Conservation (phyloP, 2,888 invertebrate species). For the Cantharis flavilabris region DNA sequence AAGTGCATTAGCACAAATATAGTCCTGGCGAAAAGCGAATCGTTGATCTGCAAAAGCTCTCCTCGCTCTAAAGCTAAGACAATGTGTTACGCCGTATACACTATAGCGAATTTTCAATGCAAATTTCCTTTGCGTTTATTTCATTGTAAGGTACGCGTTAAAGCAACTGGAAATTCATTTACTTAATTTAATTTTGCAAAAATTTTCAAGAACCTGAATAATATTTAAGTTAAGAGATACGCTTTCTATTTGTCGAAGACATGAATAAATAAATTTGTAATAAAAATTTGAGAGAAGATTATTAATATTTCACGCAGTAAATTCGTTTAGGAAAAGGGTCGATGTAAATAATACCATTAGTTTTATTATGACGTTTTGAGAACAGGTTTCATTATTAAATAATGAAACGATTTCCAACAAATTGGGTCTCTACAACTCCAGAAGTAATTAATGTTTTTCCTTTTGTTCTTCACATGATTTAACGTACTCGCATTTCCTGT, state of each 20-base stretch:
- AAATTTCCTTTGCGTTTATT: not conserved
- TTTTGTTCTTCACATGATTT: not conserved
- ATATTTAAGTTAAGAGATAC: not conserved
- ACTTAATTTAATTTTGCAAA: not conserved
- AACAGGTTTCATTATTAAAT: not conserved
- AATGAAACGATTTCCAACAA: not conserved
- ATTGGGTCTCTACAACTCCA: not conserved
- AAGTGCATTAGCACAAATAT: constrained; percentile 24
- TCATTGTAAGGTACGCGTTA: not conserved
- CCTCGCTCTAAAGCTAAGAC: constrained; percentile 21
- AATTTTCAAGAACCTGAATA: not conserved
- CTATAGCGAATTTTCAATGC: constrained; percentile 8
- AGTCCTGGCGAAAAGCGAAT: constrained; percentile 16
- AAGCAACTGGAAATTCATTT: not conserved
- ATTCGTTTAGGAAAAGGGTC: not conserved
- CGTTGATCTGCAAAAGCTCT: constrained; percentile 18
- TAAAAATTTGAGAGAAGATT: not conserved
- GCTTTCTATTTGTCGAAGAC: not conserved
- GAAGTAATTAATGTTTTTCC: not conserved
- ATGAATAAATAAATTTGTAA: not conserved
- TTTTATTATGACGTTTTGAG: not conserved
- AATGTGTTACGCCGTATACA: constrained; percentile 17
- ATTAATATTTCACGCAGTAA: not conserved
- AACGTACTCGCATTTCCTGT: not conserved
- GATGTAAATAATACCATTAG: not conserved